phyloP scores from a whole-genome alignment of 2,113 vertebrate species.

The Anas platyrhynchos region DNA sequence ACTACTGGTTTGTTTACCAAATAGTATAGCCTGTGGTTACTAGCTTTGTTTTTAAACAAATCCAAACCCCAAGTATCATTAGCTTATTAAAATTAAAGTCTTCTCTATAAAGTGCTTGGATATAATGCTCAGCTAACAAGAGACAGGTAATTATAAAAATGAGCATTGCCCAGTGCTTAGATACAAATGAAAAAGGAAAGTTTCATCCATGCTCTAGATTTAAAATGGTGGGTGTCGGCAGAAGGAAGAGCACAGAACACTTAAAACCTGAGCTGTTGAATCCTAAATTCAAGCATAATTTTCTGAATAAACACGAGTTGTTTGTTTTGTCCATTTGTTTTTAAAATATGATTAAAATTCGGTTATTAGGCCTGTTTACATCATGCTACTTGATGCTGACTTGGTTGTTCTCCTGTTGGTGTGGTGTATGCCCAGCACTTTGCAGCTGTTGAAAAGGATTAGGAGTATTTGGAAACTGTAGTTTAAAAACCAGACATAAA shows the following conservation, averaged over 20 bases:
- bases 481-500: background rate
- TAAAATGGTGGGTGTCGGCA: background rate
- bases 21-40: background rate
- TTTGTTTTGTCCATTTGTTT: background rate
- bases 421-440: background rate
- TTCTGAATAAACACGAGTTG: background rate
- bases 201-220: background rate
- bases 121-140: background rate
- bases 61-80: background rate
- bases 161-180: background rate
- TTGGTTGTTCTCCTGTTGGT: background rate
- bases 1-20: background rate
- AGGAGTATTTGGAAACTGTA: background rate
- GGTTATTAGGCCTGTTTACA: background rate
- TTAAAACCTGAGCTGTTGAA: background rate
- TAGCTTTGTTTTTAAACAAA: background rate
- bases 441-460: background rate
- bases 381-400: background rate
- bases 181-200: background rate
- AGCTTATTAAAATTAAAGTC: background rate
- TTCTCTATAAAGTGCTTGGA: background rate
- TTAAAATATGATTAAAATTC: background rate
- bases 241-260: background rate
- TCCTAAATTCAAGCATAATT: background rate
- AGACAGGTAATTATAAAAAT: background rate